A percentile compares a stretch with the other conserved stretches of the same genome.
Evolutionary conservation across 1,140 invertebrate genomes (phyloP).

Genomic region (Drosophila micromelanica): DNA sequence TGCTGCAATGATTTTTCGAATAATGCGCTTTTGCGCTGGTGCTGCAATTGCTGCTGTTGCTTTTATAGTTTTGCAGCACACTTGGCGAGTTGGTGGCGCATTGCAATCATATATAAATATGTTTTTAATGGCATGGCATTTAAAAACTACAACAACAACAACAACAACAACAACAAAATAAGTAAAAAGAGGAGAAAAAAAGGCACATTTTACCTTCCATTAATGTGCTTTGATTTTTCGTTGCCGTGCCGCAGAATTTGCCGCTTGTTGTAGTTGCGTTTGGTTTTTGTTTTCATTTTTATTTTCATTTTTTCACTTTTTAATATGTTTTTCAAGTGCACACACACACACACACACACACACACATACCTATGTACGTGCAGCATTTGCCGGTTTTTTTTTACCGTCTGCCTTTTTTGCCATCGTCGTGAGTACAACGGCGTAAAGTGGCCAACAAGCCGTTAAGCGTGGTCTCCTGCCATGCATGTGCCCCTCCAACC

Average conservation of each 20-base stretch:
- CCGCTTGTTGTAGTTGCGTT: slow-evolving; percentile 6
- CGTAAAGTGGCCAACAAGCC: slow-evolving; percentile 79
- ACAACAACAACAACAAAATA: no score
- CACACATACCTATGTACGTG: slow-evolving; percentile 5
- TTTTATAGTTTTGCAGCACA: slow-evolving; percentile 59
- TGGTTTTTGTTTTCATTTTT: background rate
- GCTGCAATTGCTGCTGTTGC: slow-evolving; percentile 35
- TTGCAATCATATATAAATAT: slow-evolving; percentile 54
- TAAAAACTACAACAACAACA: slow-evolving; percentile 17
- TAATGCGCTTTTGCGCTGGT: slow-evolving; percentile 45
- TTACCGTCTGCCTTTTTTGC: slow-evolving; percentile 44
- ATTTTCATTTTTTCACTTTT: slow-evolving; percentile 20
- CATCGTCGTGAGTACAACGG: slow-evolving; percentile 48
- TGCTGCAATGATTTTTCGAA: slow-evolving; percentile 44
- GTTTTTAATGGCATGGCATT: slow-evolving; percentile 52
- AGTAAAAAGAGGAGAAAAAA: background rate
- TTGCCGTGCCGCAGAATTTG: slow-evolving; percentile 22
- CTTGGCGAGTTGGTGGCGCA: slow-evolving; percentile 64
- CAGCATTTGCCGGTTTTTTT: slow-evolving; percentile 4
- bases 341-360: slow-evolving; percentile 13
- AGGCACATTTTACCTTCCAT: slow-evolving; percentile 41
- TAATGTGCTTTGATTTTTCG: slow-evolving; percentile 54
- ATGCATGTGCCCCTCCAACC: slow-evolving; percentile 24
- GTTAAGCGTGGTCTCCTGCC: slow-evolving; percentile 59
- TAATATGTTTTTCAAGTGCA: slow-evolving; percentile 35